phyloP scores from a whole-genome alignment of 2,797 vertebrate species.

The Phalanger gymnotis region DNA sequence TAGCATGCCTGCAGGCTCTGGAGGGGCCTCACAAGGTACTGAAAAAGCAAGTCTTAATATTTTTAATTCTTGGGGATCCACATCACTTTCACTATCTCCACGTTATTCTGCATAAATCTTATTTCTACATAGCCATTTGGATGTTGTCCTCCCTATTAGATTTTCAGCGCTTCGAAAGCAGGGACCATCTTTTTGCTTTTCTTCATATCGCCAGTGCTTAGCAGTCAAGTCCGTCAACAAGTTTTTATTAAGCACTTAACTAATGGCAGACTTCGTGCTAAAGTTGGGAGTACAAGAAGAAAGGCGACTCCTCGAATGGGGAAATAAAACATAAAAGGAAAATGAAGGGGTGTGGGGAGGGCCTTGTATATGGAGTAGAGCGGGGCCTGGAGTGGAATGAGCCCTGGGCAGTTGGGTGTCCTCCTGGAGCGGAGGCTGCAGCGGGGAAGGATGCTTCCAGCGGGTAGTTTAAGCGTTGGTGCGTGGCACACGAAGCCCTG shows the following conservation, averaged over 20 bases:
- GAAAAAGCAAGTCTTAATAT: too few relatives aligned
- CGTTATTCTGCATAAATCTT: background rate
- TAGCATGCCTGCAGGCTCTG: too few relatives aligned
- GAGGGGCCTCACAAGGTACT: too few relatives aligned
- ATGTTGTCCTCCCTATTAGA: background rate
- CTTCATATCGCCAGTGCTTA: background rate
- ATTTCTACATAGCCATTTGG: background rate
- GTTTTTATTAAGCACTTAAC: background rate
- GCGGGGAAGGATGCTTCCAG: too few relatives aligned
- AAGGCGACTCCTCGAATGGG: background rate
- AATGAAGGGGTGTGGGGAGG: background rate
- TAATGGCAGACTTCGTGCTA: background rate
- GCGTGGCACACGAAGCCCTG: too few relatives aligned
- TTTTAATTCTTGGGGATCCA: too few relatives aligned
- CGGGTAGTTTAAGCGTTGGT: too few relatives aligned
- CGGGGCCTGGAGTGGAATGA: rapidly evolving
- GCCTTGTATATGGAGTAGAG: background rate
- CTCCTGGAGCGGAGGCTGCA: background rate
- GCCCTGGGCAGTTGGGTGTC: too few relatives aligned
- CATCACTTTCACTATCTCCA: background rate
- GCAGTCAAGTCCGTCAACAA: background rate
- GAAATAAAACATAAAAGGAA: background rate
- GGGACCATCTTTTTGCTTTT: background rate
- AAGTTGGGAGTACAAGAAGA: background rate
- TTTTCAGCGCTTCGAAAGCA: background rate